phyloP scores from a whole-genome alignment of 2,797 vertebrate genomes.

The Gorsachius magnificus region DNA sequence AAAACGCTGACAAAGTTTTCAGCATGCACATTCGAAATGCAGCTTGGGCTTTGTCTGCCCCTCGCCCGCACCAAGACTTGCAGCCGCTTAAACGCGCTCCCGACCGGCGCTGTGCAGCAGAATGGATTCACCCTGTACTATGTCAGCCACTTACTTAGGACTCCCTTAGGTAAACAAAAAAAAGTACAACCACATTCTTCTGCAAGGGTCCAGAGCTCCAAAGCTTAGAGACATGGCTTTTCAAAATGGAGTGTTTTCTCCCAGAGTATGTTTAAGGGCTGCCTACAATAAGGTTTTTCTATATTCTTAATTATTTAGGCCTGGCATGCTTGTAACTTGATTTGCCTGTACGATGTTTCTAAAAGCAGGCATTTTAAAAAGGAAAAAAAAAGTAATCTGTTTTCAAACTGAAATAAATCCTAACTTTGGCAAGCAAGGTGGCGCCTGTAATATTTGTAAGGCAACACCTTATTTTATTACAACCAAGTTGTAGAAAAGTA shows the following conservation, averaged over 20 bases:
- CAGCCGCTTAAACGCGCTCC: background rate
- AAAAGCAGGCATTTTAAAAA: background rate
- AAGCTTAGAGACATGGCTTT: background rate
- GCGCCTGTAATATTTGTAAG: background rate
- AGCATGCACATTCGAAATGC: background rate
- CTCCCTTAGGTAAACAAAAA: conserved; percentile 2
- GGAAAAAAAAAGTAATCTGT: background rate
- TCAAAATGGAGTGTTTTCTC: background rate
- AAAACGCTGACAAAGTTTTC: conserved; percentile 32
- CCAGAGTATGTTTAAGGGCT: background rate
- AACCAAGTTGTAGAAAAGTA: background rate
- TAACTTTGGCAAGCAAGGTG: background rate
- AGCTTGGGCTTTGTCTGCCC: conserved; percentile 28
- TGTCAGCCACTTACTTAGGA: background rate
- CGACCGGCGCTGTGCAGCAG: background rate
- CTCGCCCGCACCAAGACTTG: background rate
- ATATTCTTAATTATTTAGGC: background rate
- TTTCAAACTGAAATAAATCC: background rate
- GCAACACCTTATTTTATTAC: conserved; percentile 26
- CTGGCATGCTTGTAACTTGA: background rate
- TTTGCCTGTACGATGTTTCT: background rate
- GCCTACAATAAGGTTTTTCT: background rate
- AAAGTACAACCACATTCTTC: background rate
- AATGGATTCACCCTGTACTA: background rate
- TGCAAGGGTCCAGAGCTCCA: background rate